Evolutionary conservation across 2,888 invertebrate genomes (phyloP).

Genomic region (Ctenicera cuprea): DNA sequence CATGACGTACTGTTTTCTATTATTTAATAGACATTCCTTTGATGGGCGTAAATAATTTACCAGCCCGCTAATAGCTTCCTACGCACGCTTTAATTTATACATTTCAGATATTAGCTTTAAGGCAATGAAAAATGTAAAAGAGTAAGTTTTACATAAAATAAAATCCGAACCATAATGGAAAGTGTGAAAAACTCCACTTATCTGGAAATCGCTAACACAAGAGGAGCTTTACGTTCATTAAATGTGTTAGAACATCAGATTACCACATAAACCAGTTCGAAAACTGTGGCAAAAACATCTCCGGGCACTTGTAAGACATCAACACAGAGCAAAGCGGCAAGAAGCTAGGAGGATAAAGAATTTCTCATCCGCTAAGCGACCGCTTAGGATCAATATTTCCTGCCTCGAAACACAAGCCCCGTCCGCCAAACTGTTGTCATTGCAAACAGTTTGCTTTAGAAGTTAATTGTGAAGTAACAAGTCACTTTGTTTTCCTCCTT

Average conservation of each 20-base stretch:
- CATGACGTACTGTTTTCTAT: too few relatives aligned
- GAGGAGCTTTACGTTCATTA: neutral
- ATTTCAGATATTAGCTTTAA: too few relatives aligned
- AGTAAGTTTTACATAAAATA: too few relatives aligned
- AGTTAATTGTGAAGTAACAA: constrained; percentile 36
- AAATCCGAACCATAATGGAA: too few relatives aligned
- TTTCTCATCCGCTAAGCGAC: constrained; percentile 18
- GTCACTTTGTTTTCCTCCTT: constrained; percentile 5
- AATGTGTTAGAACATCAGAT: constrained; percentile 1
- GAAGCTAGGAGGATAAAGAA: constrained; percentile 7
- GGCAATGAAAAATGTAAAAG: too few relatives aligned
- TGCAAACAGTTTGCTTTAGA: constrained; percentile 24
- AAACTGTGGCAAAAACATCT: neutral
- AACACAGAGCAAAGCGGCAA: neutral
- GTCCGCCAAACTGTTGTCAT: constrained; percentile 35
- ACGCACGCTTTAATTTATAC: too few relatives aligned
- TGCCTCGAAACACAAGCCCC: constrained; percentile 4
- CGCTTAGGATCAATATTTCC: constrained; percentile 31
- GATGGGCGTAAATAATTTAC: too few relatives aligned
- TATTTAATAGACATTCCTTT: too few relatives aligned
- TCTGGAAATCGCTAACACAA: too few relatives aligned
- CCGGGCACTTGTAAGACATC: constrained; percentile 5
- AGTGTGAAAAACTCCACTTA: too few relatives aligned
- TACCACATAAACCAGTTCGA: constrained; percentile 2
- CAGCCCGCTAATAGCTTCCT: too few relatives aligned